Evolutionary conservation across 2,113 vertebrate genomes (phyloP).

Genomic region (Prunella fulvescens): DNA sequence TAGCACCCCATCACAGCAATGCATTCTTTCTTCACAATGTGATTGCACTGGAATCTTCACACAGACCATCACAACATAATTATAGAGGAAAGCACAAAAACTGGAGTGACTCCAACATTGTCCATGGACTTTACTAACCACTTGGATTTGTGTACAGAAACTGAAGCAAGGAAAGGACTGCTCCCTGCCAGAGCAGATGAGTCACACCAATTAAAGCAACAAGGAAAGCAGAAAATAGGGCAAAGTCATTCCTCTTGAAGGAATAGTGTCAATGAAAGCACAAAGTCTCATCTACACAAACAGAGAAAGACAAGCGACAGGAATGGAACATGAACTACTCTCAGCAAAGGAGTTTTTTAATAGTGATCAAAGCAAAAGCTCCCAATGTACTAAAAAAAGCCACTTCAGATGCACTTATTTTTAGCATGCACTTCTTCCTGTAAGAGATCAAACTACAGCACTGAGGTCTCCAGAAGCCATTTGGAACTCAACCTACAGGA

Average conservation of each 20-base stretch:
- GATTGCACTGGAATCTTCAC: not conserved
- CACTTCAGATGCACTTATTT: not conserved
- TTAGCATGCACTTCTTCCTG: not conserved
- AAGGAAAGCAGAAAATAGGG: constrained; percentile 1
- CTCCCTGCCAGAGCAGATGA: not conserved
- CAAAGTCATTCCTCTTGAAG: constrained; percentile 1
- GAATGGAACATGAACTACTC: not conserved
- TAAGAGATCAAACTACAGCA: not conserved
- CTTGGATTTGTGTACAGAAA: not conserved
- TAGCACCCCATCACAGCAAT: not conserved
- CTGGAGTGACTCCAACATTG: not conserved
- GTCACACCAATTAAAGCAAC: not conserved
- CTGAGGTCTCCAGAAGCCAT: not conserved
- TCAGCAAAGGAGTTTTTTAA: not conserved
- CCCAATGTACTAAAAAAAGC: not conserved
- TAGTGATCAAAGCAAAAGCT: constrained; percentile 33
- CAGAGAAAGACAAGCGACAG: not conserved
- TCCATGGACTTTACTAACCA: not conserved
- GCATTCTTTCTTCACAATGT: fast-evolving
- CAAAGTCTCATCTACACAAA: not conserved
- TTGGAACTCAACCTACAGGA: not conserved
- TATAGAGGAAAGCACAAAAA: not conserved
- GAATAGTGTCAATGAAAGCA: constrained; percentile 6
- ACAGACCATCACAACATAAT: fast-evolving
- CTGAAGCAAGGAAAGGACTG: not conserved